Conservation (phyloP, 2,888 invertebrate species). For the Anthrax anthrax region DNA sequence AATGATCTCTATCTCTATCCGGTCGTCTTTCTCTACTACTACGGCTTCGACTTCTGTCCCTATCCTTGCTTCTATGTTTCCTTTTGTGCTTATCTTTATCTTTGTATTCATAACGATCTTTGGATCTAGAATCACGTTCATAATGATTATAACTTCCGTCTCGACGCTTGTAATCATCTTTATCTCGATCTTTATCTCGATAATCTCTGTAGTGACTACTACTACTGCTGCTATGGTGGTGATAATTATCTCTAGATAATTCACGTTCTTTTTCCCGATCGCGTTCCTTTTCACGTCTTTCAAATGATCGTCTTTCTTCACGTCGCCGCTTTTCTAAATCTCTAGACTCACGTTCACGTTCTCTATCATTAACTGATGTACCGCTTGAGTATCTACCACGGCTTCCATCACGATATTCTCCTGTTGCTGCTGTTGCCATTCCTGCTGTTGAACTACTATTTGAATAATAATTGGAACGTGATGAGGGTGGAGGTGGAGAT, state of each 20-base stretch:
- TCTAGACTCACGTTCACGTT: conserved; percentile 16
- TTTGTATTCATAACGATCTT: conserved; percentile 24
- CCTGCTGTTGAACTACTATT: too few relatives aligned
- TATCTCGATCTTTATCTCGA: conserved; percentile 12
- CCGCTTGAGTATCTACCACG: conserved; percentile 7
- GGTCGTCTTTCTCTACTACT: conserved; percentile 17
- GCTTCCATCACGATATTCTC: neutral
- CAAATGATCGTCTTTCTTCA: conserved; percentile 12
- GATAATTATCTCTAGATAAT: neutral
- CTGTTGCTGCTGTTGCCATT: conserved; percentile 1
- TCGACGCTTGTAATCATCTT: conserved; percentile 16
- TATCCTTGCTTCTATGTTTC: conserved; percentile 14
- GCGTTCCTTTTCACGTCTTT: conserved; percentile 12
- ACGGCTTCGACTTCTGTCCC: conserved; percentile 26
- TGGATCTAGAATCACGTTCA: conserved; percentile 14
- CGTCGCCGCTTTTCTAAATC: conserved; percentile 10
- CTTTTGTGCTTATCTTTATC: conserved; percentile 28
- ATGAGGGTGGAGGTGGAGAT: neutral
- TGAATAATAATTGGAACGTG: conserved; percentile 1
- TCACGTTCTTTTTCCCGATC: conserved; percentile 19
- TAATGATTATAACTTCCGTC: neutral
- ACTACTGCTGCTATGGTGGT: conserved; percentile 18
- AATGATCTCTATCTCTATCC: conserved; percentile 16
- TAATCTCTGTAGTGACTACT: conserved; percentile 17
- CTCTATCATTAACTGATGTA: conserved; percentile 14